A percentile compares a stretch with the other conserved stretches of the same genome.
Conservation (phyloP, 2,797 vertebrate species). For the Helicolenus hilgendorfi region DNA sequence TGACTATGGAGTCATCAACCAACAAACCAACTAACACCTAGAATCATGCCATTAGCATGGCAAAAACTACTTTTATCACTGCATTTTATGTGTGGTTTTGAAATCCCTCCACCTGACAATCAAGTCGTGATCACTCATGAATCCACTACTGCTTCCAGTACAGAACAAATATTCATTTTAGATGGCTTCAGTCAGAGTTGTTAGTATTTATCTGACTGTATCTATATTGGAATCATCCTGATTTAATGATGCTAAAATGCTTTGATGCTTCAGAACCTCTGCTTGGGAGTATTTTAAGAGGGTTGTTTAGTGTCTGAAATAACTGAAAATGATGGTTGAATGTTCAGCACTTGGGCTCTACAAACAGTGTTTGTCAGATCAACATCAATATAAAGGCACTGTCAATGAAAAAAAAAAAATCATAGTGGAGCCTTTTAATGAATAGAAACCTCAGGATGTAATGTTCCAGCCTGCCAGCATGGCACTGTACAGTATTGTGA, state of each 20-base stretch:
- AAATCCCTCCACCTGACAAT: no score
- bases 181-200: not conserved
- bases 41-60: not conserved
- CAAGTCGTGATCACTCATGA: no score
- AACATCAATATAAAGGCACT: not conserved
- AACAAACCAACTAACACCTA: not conserved
- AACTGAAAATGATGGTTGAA: not conserved
- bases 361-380: not conserved
- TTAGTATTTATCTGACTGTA: not conserved
- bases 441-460: not conserved
- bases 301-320: not conserved
- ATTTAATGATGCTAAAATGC: not conserved
- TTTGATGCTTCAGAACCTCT: not conserved
- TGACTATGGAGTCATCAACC: not conserved
- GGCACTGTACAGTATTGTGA: not conserved
- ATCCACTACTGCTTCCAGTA: no score
- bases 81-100: not conserved
- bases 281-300: not conserved
- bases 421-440: not conserved
- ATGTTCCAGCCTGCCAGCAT: not conserved
- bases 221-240: not conserved
- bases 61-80: not conserved
- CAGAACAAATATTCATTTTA: not conserved
- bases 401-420: not conserved
- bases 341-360: not conserved